These are phyloP conservation scores for Copsychus sechellarum DNA, from an alignment of 2,113 vertebrate genomes.

Conservation along the genomic window DNA sequence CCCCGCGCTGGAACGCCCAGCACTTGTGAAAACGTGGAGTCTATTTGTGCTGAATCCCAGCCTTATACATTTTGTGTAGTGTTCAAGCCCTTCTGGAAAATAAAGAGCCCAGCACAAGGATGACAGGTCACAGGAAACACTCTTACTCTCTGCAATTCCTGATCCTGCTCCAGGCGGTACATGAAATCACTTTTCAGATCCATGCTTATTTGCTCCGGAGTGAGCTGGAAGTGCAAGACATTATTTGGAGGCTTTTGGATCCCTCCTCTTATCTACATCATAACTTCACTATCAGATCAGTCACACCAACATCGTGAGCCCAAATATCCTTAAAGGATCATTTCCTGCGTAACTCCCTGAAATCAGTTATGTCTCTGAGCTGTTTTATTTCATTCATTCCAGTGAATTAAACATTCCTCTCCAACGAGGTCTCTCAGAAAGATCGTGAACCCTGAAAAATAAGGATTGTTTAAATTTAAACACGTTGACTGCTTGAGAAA, in stretches of 20 bases:
- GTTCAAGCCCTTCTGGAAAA: not conserved
- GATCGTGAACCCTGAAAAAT: not conserved
- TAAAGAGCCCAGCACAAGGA: rapidly evolving
- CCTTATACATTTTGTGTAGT: not conserved
- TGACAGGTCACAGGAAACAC: not conserved
- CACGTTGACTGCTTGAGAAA: not conserved
- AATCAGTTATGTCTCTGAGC: not conserved
- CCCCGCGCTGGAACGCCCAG: not conserved
- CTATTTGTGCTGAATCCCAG: not conserved
- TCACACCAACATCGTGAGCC: not conserved
- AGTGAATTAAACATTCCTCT: not conserved
- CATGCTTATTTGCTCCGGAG: constrained; percentile 90
- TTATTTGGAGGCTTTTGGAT: not conserved
- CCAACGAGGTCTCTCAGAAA: not conserved
- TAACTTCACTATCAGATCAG: not conserved
- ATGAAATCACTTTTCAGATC: constrained; percentile 84
- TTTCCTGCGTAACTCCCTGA: not conserved
- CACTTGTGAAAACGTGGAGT: not conserved
- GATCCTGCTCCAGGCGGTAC: constrained; percentile 85
- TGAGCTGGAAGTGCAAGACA: constrained; percentile 75
- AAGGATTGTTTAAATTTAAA: rapidly evolving
- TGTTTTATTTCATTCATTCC: not conserved
- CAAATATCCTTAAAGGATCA: not conserved
- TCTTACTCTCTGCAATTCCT: constrained; percentile 81
- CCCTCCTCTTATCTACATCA: not conserved